Percentiles rank a stretch among this genome's conserved stretches.
Evolutionary conservation across 1,140 invertebrate genomes (phyloP).

Genomic region (Drosophila pruinosa): DNA sequence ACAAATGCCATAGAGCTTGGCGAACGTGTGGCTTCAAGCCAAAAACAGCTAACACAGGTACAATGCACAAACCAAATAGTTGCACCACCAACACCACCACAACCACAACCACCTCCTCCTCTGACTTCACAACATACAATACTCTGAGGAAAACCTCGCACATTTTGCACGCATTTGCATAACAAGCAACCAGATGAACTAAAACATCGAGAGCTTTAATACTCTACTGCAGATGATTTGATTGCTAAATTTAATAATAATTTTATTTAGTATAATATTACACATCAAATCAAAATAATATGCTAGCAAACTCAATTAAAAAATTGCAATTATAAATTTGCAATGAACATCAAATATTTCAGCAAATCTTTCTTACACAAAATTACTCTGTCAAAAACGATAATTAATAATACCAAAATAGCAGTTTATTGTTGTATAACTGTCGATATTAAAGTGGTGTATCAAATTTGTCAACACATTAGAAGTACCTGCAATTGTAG

Average conservation of each 20-base stretch:
- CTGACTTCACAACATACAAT: background rate
- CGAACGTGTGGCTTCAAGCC: constrained; percentile 75
- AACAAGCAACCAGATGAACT: constrained; percentile 49
- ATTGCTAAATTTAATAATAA: too few species aligned
- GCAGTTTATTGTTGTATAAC: too few species aligned
- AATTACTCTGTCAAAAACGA: too few species aligned
- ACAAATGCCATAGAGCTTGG: constrained; percentile 75
- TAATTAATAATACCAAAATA: too few species aligned
- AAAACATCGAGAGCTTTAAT: constrained; percentile 25
- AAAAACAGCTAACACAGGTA: constrained; percentile 34
- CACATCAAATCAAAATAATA: too few species aligned
- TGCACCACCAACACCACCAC: constrained; percentile 16
- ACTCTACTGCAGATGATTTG: constrained; percentile 40
- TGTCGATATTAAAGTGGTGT: background rate
- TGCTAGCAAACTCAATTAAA: too few species aligned
- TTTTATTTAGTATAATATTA: too few species aligned
- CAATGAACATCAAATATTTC: too few species aligned
- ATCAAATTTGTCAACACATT: background rate
- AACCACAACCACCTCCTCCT: constrained; percentile 12
- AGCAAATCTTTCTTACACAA: too few species aligned
- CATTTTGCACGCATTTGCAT: constrained; percentile 80
- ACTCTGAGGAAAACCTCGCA: constrained; percentile 66
- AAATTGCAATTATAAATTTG: too few species aligned
- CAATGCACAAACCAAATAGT: constrained; percentile 24
- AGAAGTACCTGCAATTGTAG: background rate